These are phyloP conservation scores for Actinemys pallida DNA, from an alignment of 2,113 vertebrate species.

Conservation along the genomic window DNA sequence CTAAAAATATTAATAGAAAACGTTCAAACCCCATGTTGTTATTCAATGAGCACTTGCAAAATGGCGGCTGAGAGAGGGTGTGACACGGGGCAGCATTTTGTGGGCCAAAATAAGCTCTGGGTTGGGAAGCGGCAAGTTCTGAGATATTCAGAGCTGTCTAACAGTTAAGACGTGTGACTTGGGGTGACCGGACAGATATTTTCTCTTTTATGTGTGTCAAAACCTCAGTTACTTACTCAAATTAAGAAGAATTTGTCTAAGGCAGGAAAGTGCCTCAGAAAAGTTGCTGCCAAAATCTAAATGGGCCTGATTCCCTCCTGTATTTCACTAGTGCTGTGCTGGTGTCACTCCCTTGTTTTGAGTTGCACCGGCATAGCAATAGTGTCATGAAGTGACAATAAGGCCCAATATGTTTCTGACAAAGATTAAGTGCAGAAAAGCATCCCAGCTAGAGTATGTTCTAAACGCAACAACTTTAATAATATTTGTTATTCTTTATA, in stretches of 20 bases:
- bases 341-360: too few relatives aligned
- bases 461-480: neutral
- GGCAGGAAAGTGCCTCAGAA: neutral
- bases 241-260: neutral
- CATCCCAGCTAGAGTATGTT: too few relatives aligned
- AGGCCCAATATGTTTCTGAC: too few relatives aligned
- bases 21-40: too few relatives aligned
- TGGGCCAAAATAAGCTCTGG: neutral
- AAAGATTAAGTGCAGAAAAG: too few relatives aligned
- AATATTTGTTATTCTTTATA: neutral
- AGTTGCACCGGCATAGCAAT: too few relatives aligned
- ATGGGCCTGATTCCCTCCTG: neutral
- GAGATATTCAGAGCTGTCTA: neutral
- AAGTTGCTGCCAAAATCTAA: neutral
- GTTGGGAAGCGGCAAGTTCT: neutral
- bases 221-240: neutral
- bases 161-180: too few relatives aligned
- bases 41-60: too few relatives aligned
- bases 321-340: too few relatives aligned
- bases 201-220: neutral
- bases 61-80: neutral
- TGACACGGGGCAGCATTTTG: neutral
- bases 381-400: too few relatives aligned
- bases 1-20: too few relatives aligned
- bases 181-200: neutral